Base-by-base conservation (phyloP, 2,113 vertebrate species). In the Misgurnus mizolepis region DNA sequence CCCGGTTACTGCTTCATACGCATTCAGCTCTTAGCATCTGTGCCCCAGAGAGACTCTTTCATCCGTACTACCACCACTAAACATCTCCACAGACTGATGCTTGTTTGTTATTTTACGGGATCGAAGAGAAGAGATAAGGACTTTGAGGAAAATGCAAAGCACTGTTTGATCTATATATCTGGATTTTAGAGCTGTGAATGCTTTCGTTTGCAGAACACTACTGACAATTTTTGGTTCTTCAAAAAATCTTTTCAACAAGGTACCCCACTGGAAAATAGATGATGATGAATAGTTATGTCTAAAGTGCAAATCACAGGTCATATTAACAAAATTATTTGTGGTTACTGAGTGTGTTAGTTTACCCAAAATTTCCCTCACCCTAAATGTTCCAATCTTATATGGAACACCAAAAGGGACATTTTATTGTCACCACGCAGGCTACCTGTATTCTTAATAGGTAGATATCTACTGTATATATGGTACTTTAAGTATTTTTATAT, bases 1-100 rank as follows among this genome's bases (percentile, higher is more conserved):
- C 98, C 0, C 89, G 84, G 76, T 90, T 99, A 88, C 94, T 99
- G 71, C 94, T 99, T 74, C 98, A 99, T 93, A 98, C 98, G 0
- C 91, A 99, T n/a, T 0, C 15, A 0, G 94, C 95, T 53, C 89
- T 99, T 91, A 75, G 82, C 68, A 55, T 86, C 81, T 99, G 96
- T 0, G 90, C 94, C 39, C 89, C 87, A 0, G 96, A 99, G 88
- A 92, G 94, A 84, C 91, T 89, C 53, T 96, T 99, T 87, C 93
- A 87, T 50, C 71, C 93, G n/a, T 99, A 99, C 89, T 99, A 97
- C 80, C 88, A 83, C 61, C 72, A 81, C 50, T 83, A 60, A 80
- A 85, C 45, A 47, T 47, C 76, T 27, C 67, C 55, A 67, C 27
- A 71, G 56, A 22, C n/a, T 49, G 34, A 56, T 41, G 8, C 55